Conservation (phyloP, 2,797 vertebrate genomes). For the Platalea minor region DNA sequence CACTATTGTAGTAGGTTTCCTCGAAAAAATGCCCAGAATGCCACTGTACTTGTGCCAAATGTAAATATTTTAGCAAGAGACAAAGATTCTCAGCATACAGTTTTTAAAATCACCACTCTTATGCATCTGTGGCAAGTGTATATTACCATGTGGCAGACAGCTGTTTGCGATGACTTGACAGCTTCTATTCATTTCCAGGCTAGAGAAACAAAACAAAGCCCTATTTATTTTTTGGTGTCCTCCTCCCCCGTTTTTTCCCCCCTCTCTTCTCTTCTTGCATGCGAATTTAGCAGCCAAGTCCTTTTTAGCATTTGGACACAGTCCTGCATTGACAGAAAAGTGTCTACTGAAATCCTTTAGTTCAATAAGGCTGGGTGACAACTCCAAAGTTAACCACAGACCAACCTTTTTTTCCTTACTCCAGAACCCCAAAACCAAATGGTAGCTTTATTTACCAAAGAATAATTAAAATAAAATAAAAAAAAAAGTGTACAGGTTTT, state of each 20-base stretch:
- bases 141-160: background rate
- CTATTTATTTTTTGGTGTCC: background rate
- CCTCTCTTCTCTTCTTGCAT: background rate
- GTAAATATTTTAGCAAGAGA: background rate
- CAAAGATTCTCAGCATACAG: background rate
- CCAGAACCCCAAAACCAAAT: background rate
- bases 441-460: background rate
- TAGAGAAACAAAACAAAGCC: background rate
- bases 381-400: background rate
- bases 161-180: background rate
- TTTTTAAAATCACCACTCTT: background rate
- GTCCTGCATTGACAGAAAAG: background rate
- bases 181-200: background rate
- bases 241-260: rapidly evolving
- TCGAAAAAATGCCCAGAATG: background rate
- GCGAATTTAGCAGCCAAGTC: background rate
- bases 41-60: background rate
- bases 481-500: background rate
- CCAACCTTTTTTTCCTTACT: background rate
- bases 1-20: rapidly evolving
- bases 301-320: background rate
- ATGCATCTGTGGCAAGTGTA: background rate
- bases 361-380: background rate
- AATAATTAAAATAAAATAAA: background rate
- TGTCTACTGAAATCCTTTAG: background rate